Conservation (phyloP, 2,797 vertebrate genomes). For the Graptemys geographica region DNA sequence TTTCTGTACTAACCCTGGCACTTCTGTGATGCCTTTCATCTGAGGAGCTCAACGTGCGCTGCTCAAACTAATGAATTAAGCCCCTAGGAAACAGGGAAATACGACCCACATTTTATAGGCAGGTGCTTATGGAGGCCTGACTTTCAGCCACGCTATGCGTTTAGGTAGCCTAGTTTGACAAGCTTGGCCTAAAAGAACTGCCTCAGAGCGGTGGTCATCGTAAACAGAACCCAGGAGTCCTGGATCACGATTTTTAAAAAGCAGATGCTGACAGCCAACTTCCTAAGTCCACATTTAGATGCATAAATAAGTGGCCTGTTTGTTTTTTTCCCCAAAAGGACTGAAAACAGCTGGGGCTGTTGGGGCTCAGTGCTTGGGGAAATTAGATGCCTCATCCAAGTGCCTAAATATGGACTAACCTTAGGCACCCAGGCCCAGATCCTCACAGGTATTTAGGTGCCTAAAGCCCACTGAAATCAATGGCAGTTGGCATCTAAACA, state of each 20-base stretch:
- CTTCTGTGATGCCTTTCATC: too few relatives aligned
- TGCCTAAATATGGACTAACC: background rate
- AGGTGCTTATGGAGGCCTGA: too few relatives aligned
- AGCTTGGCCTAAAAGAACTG: background rate
- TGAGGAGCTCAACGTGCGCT: background rate
- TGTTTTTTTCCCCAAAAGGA: background rate
- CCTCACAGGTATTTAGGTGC: background rate
- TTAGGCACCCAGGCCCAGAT: too few relatives aligned
- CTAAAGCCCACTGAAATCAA: background rate
- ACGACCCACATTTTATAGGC: background rate
- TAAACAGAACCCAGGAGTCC: background rate
- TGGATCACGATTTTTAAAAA: background rate
- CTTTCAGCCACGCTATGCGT: background rate
- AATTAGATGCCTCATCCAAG: background rate
- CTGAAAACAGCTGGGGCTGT: background rate
- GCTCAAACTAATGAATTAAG: background rate
- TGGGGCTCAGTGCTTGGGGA: background rate
- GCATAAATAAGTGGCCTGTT: background rate
- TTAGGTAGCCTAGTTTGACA: background rate
- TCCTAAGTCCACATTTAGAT: background rate
- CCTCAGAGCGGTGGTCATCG: background rate
- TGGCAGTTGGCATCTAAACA: background rate
- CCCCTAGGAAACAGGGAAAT: background rate
- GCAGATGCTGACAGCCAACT: background rate
- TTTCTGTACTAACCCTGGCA: background rate